Base-by-base conservation (phyloP, 2,888 invertebrate species). In the Cyclophora albipunctata region DNA sequence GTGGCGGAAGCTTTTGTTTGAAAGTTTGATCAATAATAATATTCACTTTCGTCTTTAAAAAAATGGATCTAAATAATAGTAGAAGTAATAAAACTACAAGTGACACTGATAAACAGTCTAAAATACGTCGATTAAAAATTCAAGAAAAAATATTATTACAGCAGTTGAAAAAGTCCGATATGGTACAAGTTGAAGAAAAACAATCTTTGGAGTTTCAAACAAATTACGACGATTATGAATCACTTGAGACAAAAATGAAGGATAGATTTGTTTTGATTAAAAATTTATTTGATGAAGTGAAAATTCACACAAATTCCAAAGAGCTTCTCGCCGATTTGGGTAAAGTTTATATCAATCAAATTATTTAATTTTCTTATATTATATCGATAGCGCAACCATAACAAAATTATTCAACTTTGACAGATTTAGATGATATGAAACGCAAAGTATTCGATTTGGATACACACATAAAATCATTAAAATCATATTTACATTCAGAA, bases 401-500 rank as follows among this genome's bases (percentile, higher is more conserved):
- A 20, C 20, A 20, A 20, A 20, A 20, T 20, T 20, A 20, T 20
- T 20, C 20, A 20, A 20, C 20, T 20, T 20, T 20, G 20, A 20
- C 66, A 87, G 87, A 86, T 58, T 71, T 86, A 6, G 70, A 78
- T 7, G 80, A 82, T 33, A 59, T 86, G 41, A 84, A 79, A 63
- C 75, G 57, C 43, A 75, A 72, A 55, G 73, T 82, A 2, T 49
- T 76, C 5, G 71, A 72, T 48, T 58, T 87, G n/a, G 86, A 87
- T 55, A 63, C 55, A 0, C 78, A 69, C 57, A 74, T 86, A 4
- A 71, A 64, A 58, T 51, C 53, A 4, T 68, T 76, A 3, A 84
- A 84, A 64, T 57, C 53, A 7, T 67, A 64, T 55, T 52, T 83
- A 34, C 60, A 65, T 43, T 65, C 52, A 4, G 78, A 86, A 65